Evolutionary conservation across 1,140 invertebrate genomes (phyloP).

Genomic region (Oreohelix idahoensis): DNA sequence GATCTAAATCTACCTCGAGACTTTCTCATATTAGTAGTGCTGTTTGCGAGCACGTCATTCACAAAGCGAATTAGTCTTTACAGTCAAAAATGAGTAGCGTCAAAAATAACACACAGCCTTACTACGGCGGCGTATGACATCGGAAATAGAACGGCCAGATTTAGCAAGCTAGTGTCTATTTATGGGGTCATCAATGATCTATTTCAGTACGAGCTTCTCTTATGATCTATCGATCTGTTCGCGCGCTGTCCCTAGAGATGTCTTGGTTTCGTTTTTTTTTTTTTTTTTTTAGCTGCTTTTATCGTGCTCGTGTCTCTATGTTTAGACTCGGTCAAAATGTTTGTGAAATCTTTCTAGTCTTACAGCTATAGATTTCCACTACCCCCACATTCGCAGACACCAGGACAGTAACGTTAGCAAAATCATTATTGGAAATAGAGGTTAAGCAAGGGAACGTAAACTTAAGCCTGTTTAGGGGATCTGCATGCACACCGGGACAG

Average conservation of each 20-base stretch:
- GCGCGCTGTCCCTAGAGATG: background rate
- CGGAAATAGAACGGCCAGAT: background rate
- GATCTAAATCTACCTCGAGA: too few species aligned
- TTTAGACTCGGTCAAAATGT: background rate
- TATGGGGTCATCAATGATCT: constrained; percentile 4
- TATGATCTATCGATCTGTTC: constrained; percentile 9
- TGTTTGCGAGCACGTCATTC: too few species aligned
- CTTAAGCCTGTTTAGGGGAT: background rate
- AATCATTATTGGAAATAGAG: background rate
- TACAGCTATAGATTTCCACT: background rate
- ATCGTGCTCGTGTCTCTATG: too few species aligned
- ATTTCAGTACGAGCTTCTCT: background rate
- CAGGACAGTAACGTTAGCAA: background rate
- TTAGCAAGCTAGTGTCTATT: background rate
- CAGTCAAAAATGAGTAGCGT: background rate
- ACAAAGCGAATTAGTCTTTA: background rate
- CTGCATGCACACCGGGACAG: background rate
- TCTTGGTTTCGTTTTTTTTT: background rate
- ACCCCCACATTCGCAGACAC: background rate
- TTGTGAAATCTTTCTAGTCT: background rate
- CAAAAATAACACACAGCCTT: background rate
- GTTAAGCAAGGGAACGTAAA: background rate
- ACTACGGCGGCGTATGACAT: background rate
- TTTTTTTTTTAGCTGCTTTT: too few species aligned
- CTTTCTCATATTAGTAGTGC: too few species aligned